Conservation (phyloP, 2,888 invertebrate genomes). For the Doris montereyensis region DNA sequence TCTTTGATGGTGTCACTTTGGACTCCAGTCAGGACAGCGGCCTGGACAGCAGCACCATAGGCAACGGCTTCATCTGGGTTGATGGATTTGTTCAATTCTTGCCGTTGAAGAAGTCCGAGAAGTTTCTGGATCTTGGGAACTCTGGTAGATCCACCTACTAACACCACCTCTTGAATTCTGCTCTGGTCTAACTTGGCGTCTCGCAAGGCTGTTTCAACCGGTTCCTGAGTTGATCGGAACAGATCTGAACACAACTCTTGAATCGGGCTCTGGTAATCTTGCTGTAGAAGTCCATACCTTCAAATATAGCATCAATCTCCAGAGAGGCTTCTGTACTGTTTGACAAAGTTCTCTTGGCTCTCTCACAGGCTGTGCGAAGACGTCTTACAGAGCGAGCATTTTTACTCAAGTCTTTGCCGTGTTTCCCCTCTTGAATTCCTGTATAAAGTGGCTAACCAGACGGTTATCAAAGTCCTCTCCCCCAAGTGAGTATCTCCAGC, state of each 20-base stretch:
- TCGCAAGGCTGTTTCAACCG: constrained; percentile 92
- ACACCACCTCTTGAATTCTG: constrained; percentile 82
- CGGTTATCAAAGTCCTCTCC: constrained; percentile 82
- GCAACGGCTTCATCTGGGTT: constrained; percentile 89
- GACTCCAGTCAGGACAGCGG: constrained; percentile 81
- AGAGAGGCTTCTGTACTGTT: constrained; percentile 78
- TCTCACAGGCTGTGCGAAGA: constrained; percentile 89
- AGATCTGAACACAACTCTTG: constrained; percentile 93
- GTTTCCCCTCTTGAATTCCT: constrained; percentile 86
- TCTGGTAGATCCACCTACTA: constrained; percentile 90
- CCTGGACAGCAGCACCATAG: constrained; percentile 77
- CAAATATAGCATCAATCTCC: constrained; percentile 93
- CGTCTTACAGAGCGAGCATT: constrained; percentile 87
- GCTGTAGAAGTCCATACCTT: constrained; percentile 95
- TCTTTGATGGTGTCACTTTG: constrained; percentile 75
- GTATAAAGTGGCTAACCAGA: constrained; percentile 85
- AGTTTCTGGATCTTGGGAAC: constrained; percentile 97
- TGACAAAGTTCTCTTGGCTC: too few relatives aligned
- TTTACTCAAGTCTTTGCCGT: constrained; percentile 76
- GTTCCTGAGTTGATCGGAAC: constrained; percentile 94
- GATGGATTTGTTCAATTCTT: too few relatives aligned
- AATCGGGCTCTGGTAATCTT: constrained; percentile 94
- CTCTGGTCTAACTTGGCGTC: constrained; percentile 91
- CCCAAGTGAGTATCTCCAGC: constrained; percentile 89
- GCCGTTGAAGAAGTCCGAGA: constrained; percentile 77